phyloP scores from a whole-genome alignment of 2,797 vertebrate species.

The Notamacropus eugenii region DNA sequence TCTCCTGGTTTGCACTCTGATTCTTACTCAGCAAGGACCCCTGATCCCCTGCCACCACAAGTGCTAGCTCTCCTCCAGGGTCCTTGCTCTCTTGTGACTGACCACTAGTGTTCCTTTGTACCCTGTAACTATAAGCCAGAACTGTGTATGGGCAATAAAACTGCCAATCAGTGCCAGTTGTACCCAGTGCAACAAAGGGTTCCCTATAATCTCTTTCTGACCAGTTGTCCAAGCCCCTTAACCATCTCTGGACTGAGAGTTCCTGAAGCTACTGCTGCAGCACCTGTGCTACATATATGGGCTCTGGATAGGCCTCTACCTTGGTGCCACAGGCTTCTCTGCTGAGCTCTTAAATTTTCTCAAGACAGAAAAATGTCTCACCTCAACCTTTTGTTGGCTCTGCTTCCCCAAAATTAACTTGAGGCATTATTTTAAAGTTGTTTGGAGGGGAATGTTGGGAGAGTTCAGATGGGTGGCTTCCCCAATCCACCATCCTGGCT shows the following conservation, averaged over 20 bases:
- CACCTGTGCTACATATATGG: not conserved
- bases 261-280: not conserved
- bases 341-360: not conserved
- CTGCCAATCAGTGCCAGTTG: not conserved
- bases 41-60: not conserved
- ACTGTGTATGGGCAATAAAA: not conserved
- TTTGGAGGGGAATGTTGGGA: not conserved
- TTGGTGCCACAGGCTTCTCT: not conserved
- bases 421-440: not conserved
- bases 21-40: not conserved
- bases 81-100: not conserved
- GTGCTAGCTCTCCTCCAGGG: not conserved
- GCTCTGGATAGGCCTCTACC: not conserved
- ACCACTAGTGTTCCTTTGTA: not conserved
- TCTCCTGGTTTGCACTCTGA: not conserved
- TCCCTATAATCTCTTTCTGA: not conserved
- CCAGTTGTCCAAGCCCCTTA: not conserved
- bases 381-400: not conserved
- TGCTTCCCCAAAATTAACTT: not conserved
- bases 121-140: not conserved
- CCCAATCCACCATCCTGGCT: not conserved
- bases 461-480: not conserved
- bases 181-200: too few relatives aligned
- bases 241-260: not conserved
- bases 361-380: not conserved